Conservation (phyloP, 2,113 vertebrate species). For the Phylloscopus trochiloides region DNA sequence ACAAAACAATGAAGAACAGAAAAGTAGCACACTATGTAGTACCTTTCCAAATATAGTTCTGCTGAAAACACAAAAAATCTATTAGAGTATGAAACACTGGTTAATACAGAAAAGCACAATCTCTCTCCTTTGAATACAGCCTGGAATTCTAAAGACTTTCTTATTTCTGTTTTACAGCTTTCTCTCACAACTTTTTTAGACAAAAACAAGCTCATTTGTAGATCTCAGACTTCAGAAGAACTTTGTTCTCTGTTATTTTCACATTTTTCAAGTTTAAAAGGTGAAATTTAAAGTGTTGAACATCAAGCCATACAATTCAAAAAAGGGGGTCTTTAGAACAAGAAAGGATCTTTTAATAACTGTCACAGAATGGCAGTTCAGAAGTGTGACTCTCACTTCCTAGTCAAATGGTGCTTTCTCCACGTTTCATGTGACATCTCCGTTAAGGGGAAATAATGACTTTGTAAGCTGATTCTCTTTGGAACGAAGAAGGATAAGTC, state of each 20-base stretch:
- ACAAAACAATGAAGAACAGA: neutral
- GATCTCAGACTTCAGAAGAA: neutral
- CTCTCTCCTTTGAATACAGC: neutral
- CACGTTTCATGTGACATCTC: neutral
- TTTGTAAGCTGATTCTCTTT: constrained; percentile 1
- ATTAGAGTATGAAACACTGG: neutral
- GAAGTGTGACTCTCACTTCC: neutral
- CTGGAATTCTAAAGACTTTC: neutral
- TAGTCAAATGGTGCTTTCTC: neutral
- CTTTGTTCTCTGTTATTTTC: constrained; percentile 14
- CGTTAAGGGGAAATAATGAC: neutral
- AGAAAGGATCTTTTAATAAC: constrained; percentile 38
- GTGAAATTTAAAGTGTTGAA: constrained; percentile 15
- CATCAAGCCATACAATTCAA: neutral
- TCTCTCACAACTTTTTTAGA: neutral
- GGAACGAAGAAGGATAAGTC: neutral
- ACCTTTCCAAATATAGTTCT: neutral
- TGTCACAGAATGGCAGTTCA: constrained; percentile 17
- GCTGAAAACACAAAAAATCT: neutral
- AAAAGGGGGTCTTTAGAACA: neutral
- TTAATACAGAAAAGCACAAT: neutral
- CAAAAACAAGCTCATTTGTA: neutral
- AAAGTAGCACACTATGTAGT: neutral
- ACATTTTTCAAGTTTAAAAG: constrained; percentile 2
- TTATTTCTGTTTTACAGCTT: neutral